Evolutionary conservation across 2,113 vertebrate species (phyloP), one percentile per base, ranked within the genome.

Genomic region (Phyllopteryx taeniolatus): DNA sequence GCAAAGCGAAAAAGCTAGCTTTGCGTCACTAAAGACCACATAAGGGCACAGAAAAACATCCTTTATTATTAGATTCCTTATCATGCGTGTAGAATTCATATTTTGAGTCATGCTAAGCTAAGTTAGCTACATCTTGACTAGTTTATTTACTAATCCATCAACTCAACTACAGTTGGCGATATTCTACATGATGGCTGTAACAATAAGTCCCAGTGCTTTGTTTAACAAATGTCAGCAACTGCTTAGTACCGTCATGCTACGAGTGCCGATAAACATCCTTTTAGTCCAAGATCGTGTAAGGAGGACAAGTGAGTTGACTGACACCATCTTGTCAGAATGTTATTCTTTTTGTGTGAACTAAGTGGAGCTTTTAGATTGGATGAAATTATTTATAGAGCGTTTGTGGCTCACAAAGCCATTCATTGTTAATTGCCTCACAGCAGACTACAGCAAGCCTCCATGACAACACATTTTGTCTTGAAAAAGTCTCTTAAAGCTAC

Each of bases 331-430:
- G 39, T 53, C 61, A 68, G 53, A 35, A 61, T 17, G n/a, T 66
- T 59, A 46, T 44, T 43, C 70, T 31, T 75, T 77, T 59, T 64
- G 53, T 47, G 76, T 75, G 27, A 75, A 78, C 56, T 68, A 33
- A 79, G 63, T 49, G 72, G 31, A 69, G 68, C 42, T 10, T 85
- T 77, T 60, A 64, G 65, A 82, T 33, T 35, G 49, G 27, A 68
- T 53, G 47, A 76, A 79, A 65, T 70, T 56, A 76, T 76, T 80
- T 59, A 80, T 43, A 70, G 59, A 73, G 64, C 77, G 74, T 47
- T 80, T 74, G 72, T 79, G 59, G 8, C 76, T 84, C 10, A 27
- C 63, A 46, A 5, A 7, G 20, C 42, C 43, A n/a, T 65, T 44
- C 42, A 65, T 65, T 65, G 42, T 65, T 65, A 44, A 65, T 65